Conservation (phyloP, 1,140 invertebrate genomes). For the Radopholus similis region DNA sequence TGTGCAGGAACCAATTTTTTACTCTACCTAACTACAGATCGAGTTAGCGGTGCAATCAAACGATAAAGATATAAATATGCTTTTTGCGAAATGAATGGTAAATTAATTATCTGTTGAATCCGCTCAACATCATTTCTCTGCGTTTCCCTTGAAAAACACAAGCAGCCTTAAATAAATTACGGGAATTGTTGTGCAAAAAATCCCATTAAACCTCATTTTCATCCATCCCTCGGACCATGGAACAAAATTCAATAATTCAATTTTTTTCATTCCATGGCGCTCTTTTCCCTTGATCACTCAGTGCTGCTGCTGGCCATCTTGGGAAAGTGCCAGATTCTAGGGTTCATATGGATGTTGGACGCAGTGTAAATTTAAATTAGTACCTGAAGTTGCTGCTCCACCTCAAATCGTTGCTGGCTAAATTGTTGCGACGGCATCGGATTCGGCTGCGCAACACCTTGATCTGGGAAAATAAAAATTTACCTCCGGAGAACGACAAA, state of each 20-base stretch:
- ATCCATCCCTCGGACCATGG: no score
- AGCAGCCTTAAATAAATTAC: no score
- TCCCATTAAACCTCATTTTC: no score
- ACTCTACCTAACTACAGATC: background rate
- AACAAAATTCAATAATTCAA: no score
- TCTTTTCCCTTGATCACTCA: background rate
- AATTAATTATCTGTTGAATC: background rate
- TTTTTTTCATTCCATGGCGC: no score
- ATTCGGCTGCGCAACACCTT: no score
- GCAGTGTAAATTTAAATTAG: no score
- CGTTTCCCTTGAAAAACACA: background rate
- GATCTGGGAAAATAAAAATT: no score
- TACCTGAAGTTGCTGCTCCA: slow-evolving; percentile 2
- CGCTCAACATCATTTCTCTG: background rate
- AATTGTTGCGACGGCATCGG: background rate
- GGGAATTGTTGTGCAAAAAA: no score
- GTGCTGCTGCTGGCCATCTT: background rate
- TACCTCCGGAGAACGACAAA: no score
- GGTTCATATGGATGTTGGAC: no score
- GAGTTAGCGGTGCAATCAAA: background rate
- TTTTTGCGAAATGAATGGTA: no score
- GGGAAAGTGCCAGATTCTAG: slow-evolving; percentile 1
- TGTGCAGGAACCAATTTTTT: background rate
- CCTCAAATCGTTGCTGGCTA: background rate
- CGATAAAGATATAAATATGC: background rate